phyloP scores from a whole-genome alignment of 2,113 vertebrate genomes.

The Hyperoodon ampullatus region DNA sequence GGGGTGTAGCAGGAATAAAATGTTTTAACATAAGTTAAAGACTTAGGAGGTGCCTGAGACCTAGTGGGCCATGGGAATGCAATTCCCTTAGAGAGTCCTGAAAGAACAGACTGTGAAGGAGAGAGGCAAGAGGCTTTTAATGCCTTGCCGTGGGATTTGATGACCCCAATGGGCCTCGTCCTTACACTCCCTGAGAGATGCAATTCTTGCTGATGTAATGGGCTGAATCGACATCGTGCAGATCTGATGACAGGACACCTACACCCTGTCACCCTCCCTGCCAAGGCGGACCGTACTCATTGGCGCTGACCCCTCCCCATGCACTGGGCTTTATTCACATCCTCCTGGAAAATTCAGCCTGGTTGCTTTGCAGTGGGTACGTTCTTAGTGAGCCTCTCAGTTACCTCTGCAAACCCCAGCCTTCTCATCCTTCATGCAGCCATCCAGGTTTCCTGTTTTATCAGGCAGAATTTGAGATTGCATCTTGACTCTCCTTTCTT shows the following conservation, averaged over 20 bases:
- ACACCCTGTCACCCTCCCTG: slow-evolving; percentile 69
- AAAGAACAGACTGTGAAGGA: not conserved
- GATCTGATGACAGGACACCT: slow-evolving; percentile 74
- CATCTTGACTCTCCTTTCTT: not conserved
- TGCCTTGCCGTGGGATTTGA: not conserved
- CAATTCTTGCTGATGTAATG: slow-evolving; percentile 74
- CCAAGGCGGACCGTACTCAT: slow-evolving; percentile 51
- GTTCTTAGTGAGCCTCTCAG: not conserved
- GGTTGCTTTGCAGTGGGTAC: not conserved
- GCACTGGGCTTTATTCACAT: not conserved
- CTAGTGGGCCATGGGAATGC: not conserved
- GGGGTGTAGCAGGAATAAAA: not conserved
- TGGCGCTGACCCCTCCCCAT: not conserved
- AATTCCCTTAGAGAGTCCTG: not conserved
- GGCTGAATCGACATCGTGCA: slow-evolving; percentile 62
- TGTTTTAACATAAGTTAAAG: slow-evolving; percentile 5
- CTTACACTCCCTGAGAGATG: slow-evolving; percentile 39
- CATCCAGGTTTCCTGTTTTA: not conserved
- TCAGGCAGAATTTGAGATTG: not conserved
- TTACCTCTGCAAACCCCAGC: not conserved
- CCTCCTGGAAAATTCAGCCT: slow-evolving; percentile 30
- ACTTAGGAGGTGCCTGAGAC: slow-evolving; percentile 52
- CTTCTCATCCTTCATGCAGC: not conserved
- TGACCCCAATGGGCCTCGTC: not conserved
- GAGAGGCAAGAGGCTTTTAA: not conserved